Evolutionary conservation across 2,797 vertebrate species (phyloP).

Genomic region (Onychomys torridus): DNA sequence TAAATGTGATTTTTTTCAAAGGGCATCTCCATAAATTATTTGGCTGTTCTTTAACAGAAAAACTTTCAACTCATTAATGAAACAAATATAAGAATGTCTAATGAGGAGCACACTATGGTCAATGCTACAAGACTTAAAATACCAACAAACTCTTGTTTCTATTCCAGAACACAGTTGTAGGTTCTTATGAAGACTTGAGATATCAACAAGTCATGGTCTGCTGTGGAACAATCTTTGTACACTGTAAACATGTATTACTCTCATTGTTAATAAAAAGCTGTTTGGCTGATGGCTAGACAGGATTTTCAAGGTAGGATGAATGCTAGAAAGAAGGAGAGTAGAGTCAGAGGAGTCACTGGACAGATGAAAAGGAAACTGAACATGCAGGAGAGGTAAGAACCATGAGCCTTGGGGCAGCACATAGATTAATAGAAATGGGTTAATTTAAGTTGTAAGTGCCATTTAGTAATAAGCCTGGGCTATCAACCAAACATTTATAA

Average conservation of each 20-base stretch:
- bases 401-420: neutral
- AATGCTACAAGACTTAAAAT: neutral
- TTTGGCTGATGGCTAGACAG: neutral
- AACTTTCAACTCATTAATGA: neutral
- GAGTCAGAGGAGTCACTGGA: neutral
- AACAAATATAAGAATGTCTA: constrained; percentile 1
- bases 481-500: neutral
- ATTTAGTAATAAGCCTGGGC: neutral
- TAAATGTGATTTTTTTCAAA: constrained; percentile 52
- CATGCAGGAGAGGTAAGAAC: neutral
- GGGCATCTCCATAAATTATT: neutral
- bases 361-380: neutral
- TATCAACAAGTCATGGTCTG: neutral
- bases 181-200: neutral
- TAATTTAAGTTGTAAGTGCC: neutral
- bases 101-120: neutral
- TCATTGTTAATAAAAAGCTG: neutral
- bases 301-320: neutral
- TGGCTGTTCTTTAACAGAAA: neutral
- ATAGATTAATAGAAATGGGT: neutral
- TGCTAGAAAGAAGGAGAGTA: neutral
- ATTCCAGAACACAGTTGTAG: neutral
- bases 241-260: neutral
- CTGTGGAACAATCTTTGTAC: neutral
- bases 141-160: neutral